phyloP scores from a whole-genome alignment of 2,888 invertebrate species.

The Schrankia costaestrigalis region DNA sequence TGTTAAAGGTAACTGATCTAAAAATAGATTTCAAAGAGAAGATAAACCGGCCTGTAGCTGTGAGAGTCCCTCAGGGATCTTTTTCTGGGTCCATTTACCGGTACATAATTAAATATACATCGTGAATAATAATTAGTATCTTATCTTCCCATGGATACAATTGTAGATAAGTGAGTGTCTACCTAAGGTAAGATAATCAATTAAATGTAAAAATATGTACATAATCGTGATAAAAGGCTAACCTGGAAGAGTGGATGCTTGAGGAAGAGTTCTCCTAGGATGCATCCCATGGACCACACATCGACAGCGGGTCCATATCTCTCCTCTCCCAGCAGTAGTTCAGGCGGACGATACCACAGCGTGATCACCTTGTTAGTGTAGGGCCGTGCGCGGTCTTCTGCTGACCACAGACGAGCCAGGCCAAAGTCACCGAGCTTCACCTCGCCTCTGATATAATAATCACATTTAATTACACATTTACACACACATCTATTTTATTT shows the following conservation, averaged over 20 bases:
- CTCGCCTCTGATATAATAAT: constrained; percentile 87
- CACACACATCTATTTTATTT: background rate
- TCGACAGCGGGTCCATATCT: constrained; percentile 98
- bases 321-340: constrained; percentile 97
- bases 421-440: constrained; percentile 99
- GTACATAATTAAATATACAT: no score
- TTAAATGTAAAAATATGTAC: no score
- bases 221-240: no score
- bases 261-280: constrained; percentile 97
- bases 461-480: background rate
- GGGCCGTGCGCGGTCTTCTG: constrained; percentile 95
- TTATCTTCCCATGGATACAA: no score
- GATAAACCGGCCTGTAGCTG: no score
- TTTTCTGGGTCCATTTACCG: no score
- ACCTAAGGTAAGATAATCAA: no score
- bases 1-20: no score
- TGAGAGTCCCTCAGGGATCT: no score
- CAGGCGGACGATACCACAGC: constrained; percentile 99
- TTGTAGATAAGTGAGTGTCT: no score
- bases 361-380: constrained; percentile 99
- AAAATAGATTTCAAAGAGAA: no score
- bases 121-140: no score
- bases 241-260: constrained; percentile 98
- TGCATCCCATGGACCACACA: constrained; percentile 99
- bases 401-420: constrained; percentile 95